Conservation (phyloP, 2,113 vertebrate species). For the Mormyrus lacerda region DNA sequence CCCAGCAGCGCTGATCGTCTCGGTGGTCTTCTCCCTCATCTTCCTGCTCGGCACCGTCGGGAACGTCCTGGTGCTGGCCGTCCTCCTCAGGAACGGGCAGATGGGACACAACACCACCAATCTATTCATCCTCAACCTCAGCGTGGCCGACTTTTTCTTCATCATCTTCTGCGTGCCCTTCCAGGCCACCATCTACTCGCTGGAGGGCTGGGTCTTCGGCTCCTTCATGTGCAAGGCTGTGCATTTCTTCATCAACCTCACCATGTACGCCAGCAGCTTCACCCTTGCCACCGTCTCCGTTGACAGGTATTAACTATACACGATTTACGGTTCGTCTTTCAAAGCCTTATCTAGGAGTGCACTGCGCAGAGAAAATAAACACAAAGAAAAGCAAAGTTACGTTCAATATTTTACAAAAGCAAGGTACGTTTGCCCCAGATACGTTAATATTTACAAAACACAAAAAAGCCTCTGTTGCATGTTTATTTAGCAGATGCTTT, state of each 20-base stretch:
- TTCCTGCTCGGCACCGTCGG: slow-evolving; percentile 76
- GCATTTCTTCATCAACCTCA: slow-evolving; percentile 83
- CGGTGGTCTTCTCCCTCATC: slow-evolving; percentile 78
- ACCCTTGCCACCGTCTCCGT: slow-evolving; percentile 76
- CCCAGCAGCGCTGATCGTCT: slow-evolving; percentile 69
- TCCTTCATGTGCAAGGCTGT: slow-evolving; percentile 82
- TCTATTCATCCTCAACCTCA: slow-evolving; percentile 81
- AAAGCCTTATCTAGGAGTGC: neutral
- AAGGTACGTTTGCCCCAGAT: neutral
- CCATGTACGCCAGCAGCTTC: slow-evolving; percentile 86
- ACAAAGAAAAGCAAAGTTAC: neutral
- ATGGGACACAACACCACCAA: slow-evolving; percentile 76
- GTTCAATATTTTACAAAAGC: neutral
- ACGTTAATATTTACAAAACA: neutral
- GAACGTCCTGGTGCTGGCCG: slow-evolving; percentile 75
- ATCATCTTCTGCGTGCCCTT: slow-evolving; percentile 84
- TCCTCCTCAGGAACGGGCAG: slow-evolving; percentile 70
- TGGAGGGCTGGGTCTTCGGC: slow-evolving; percentile 79
- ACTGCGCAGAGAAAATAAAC: neutral
- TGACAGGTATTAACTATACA: slow-evolving; percentile 59
- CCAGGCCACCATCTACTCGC: slow-evolving; percentile 81
- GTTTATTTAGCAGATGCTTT: neutral
- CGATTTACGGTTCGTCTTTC: neutral
- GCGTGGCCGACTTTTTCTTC: slow-evolving; percentile 82
- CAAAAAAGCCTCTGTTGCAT: neutral